phyloP scores from a whole-genome alignment of 2,797 vertebrate species.

The Lophius americanus region DNA sequence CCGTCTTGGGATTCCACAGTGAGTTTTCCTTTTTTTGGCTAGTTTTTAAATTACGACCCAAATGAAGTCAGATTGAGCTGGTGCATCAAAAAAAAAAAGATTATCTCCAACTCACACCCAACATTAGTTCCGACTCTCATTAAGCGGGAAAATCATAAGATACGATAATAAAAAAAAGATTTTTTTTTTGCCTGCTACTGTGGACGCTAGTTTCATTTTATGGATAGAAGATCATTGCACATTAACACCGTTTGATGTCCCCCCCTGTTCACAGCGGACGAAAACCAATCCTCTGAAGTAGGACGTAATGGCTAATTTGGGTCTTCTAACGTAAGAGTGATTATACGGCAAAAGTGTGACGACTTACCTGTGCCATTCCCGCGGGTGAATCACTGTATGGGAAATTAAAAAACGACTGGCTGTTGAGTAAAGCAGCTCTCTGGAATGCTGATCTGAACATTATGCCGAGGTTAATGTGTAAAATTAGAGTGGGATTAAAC shows the following conservation, averaged over 20 bases:
- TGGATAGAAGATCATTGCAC: not conserved
- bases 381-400: not conserved
- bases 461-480: not conserved
- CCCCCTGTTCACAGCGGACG: not conserved
- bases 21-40: no score
- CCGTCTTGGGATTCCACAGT: no score
- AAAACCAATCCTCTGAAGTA: not conserved
- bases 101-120: not conserved
- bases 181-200: not conserved
- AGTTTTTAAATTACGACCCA: not conserved
- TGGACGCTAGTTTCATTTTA: not conserved
- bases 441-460: not conserved
- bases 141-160: not conserved
- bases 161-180: not conserved
- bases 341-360: not conserved
- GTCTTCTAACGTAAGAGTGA: not conserved
- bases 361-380: not conserved
- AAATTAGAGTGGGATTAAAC: not conserved
- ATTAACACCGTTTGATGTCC: not conserved
- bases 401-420: constrained; percentile 4
- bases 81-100: no score
- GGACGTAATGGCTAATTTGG: constrained; percentile 2
- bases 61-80: not conserved
- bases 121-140: not conserved
- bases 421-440: not conserved